These are phyloP conservation scores for Subanguina moxae DNA, from an alignment of 1,140 invertebrate genomes.

Conservation along the genomic window DNA sequence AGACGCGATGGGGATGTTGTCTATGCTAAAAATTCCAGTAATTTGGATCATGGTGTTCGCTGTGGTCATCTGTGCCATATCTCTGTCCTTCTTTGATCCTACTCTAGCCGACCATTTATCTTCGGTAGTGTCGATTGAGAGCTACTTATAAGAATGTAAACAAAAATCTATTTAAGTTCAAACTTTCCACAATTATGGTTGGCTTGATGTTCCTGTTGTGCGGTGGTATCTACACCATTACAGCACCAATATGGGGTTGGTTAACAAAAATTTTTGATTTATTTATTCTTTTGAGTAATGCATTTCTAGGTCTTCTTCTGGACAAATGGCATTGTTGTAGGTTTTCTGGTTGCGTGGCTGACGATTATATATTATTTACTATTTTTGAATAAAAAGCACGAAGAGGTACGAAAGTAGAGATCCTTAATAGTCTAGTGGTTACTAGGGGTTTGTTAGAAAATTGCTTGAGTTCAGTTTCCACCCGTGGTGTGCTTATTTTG, in stretches of 20 bases:
- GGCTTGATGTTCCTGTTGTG: conserved; percentile 78
- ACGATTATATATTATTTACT: too few species aligned
- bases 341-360: conserved; percentile 16
- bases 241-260: conserved; percentile 71
- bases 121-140: conserved; percentile 37
- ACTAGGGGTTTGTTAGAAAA: too few species aligned
- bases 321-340: conserved; percentile 50
- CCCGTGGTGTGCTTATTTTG: too few species aligned
- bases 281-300: background rate
- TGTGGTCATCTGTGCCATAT: conserved; percentile 57
- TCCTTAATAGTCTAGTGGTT: too few species aligned
- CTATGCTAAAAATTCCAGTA: conserved; percentile 46
- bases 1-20: conserved; percentile 43
- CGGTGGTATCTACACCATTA: conserved; percentile 76
- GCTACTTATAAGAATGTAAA: background rate
- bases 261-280: background rate
- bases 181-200: conserved; percentile 70
- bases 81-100: conserved; percentile 57
- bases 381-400: too few species aligned
- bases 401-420: too few species aligned
- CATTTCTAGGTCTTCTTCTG: conserved; percentile 57
- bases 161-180: conserved; percentile 62
- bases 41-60: conserved; percentile 55
- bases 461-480: too few species aligned
- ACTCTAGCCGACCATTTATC: conserved; percentile 51